These are phyloP conservation scores for Xerus inauris DNA, from an alignment of 2,113 vertebrate genomes.

Conservation along the genomic window DNA sequence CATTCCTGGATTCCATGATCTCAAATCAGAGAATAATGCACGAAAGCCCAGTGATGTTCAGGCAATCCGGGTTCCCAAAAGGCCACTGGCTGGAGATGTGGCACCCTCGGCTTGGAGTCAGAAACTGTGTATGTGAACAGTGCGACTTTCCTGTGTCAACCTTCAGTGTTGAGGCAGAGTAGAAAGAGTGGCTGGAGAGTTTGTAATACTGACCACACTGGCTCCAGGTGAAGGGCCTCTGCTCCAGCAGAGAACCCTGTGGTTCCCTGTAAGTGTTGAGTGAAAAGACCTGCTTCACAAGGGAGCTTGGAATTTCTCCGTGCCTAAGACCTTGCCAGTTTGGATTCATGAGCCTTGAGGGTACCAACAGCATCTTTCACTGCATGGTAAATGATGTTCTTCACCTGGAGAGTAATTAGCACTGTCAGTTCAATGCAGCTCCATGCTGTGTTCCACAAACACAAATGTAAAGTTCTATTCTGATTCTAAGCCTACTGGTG, in stretches of 20 bases:
- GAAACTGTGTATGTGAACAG: constrained; percentile 84
- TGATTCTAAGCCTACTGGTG: neutral
- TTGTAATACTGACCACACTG: constrained; percentile 87
- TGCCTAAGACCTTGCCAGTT: constrained; percentile 94
- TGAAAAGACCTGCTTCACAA: constrained; percentile 86
- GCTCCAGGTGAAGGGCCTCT: constrained; percentile 83
- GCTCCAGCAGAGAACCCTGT: constrained; percentile 83
- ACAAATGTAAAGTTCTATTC: neutral
- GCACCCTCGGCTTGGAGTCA: constrained; percentile 83
- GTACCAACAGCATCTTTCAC: constrained; percentile 99
- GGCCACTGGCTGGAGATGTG: constrained; percentile 86
- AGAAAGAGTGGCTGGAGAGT: constrained; percentile 88
- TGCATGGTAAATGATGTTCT: constrained; percentile 99
- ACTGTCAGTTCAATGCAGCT: constrained; percentile 45
- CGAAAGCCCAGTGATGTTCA: constrained; percentile 84
- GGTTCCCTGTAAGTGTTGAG: constrained; percentile 83
- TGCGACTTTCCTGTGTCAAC: constrained; percentile 83
- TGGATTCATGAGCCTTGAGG: constrained; percentile 96
- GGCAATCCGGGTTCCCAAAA: constrained; percentile 84
- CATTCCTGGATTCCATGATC: constrained; percentile 83
- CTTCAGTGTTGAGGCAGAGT: constrained; percentile 87
- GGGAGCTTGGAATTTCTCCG: constrained; percentile 78
- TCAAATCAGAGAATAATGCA: constrained; percentile 82
- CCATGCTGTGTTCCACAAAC: neutral
- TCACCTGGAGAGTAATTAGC: constrained; percentile 90